phyloP scores from a whole-genome alignment of 2,888 invertebrate species.

The Agonopterix heracliana region DNA sequence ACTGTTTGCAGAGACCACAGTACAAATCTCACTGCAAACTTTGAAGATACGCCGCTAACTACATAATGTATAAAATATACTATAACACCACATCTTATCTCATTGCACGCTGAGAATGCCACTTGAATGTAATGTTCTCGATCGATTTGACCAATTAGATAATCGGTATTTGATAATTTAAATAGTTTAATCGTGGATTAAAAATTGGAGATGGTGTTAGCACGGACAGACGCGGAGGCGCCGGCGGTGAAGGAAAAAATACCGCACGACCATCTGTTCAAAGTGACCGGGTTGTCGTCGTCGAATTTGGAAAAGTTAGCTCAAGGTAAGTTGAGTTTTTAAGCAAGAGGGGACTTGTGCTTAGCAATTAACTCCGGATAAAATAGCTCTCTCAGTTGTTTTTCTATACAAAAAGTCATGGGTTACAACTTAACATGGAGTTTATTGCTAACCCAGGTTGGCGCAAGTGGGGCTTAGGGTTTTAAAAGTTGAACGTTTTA shows the following conservation, averaged over 20 bases:
- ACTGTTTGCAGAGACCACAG: slow-evolving; percentile 28
- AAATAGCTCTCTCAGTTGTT: too few species aligned
- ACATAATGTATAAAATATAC: slow-evolving; percentile 5
- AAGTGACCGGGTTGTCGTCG: slow-evolving; percentile 59
- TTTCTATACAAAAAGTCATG: too few species aligned
- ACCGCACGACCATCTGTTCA: slow-evolving; percentile 58
- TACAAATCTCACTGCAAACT: slow-evolving; percentile 38
- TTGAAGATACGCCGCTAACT: slow-evolving; percentile 21
- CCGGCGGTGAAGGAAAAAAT: slow-evolving; percentile 44
- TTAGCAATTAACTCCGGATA: too few species aligned
- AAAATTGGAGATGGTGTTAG: slow-evolving; percentile 19
- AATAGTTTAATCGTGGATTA: neutral
- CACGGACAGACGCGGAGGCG: slow-evolving; percentile 38
- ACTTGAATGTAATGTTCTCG: slow-evolving; percentile 4
- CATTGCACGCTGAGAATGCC: slow-evolving; percentile 15
- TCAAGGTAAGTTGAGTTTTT: slow-evolving; percentile 40
- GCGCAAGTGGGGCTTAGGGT: too few species aligned
- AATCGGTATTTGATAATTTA: slow-evolving; percentile 10
- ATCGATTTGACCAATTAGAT: slow-evolving; percentile 5
- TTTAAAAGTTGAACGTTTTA: neutral
- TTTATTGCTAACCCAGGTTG: too few species aligned
- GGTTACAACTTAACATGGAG: too few species aligned
- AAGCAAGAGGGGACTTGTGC: too few species aligned
- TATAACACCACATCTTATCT: slow-evolving; percentile 10
- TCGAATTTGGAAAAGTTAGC: slow-evolving; percentile 58